These are phyloP conservation scores for Pterophyllum scalare DNA, from an alignment of 2,113 vertebrate species.

Conservation along the genomic window DNA sequence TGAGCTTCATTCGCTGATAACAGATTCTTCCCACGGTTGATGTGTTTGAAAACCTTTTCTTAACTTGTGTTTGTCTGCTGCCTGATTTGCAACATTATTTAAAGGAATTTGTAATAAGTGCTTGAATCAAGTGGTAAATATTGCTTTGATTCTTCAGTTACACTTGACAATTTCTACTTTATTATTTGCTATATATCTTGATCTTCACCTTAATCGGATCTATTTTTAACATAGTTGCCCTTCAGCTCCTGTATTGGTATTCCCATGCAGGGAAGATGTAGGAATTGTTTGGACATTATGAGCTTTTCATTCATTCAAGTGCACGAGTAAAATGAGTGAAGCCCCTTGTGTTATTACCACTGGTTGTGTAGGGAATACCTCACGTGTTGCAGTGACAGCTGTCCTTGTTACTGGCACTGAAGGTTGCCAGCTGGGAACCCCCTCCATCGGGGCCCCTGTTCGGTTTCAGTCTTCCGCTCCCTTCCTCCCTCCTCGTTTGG, in stretches of 20 bases:
- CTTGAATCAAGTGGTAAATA: too few relatives aligned
- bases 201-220: not conserved
- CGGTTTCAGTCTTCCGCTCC: constrained; percentile 45
- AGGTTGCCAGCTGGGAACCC: constrained; percentile 77
- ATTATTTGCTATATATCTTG: not conserved
- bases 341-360: not conserved
- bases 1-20: too few relatives aligned
- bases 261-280: too few relatives aligned
- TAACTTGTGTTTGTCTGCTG: too few relatives aligned
- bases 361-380: not conserved
- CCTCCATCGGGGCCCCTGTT: constrained; percentile 56
- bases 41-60: too few relatives aligned
- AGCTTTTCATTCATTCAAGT: not conserved
- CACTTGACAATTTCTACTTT: not conserved
- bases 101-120: too few relatives aligned
- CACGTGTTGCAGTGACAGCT: constrained; percentile 52
- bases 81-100: too few relatives aligned
- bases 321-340: not conserved
- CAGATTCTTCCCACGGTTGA: too few relatives aligned
- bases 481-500: constrained; percentile 77
- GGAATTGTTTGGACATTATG: not conserved
- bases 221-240: not conserved
- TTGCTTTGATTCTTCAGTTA: not conserved
- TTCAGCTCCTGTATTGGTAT: not conserved
- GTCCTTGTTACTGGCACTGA: constrained; percentile 56